These are phyloP conservation scores for Camptogramma bilineatum DNA, from an alignment of 2,888 invertebrate species.

Conservation along the genomic window DNA sequence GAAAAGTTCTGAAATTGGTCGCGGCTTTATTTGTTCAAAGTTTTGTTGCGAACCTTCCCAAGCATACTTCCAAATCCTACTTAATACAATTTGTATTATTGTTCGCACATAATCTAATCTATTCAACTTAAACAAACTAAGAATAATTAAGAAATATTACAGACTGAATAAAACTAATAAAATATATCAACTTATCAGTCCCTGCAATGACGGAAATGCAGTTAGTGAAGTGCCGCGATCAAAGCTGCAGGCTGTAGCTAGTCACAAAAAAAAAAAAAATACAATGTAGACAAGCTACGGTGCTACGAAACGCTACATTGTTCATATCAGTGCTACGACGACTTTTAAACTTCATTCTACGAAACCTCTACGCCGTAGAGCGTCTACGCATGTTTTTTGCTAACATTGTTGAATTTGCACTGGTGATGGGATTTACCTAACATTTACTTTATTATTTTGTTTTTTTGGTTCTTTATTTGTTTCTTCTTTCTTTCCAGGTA, in stretches of 20 bases:
- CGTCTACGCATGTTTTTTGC: constrained; percentile 10
- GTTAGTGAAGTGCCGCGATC: background rate
- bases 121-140: background rate
- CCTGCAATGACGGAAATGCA: too few relatives aligned
- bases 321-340: background rate
- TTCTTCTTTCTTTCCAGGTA: constrained; percentile 26
- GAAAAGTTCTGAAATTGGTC: constrained; percentile 12
- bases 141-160: background rate
- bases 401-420: background rate
- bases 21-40: constrained; percentile 8
- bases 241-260: background rate
- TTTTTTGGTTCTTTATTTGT: constrained; percentile 3
- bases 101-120: constrained; percentile 1
- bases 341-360: background rate
- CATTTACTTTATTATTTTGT: background rate
- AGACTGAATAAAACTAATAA: background rate
- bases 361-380: constrained; percentile 24
- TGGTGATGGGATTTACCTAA: background rate
- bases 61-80: background rate
- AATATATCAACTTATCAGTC: background rate
- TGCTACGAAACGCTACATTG: background rate
- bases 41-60: constrained; percentile 1
- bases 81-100: background rate
- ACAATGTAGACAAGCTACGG: background rate
- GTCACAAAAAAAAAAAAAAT: background rate